Percentiles rank a stretch among this genome's conserved stretches.
Evolutionary conservation across 2,888 invertebrate species (phyloP).

Genomic region (Caenorhabditis imperialis): DNA sequence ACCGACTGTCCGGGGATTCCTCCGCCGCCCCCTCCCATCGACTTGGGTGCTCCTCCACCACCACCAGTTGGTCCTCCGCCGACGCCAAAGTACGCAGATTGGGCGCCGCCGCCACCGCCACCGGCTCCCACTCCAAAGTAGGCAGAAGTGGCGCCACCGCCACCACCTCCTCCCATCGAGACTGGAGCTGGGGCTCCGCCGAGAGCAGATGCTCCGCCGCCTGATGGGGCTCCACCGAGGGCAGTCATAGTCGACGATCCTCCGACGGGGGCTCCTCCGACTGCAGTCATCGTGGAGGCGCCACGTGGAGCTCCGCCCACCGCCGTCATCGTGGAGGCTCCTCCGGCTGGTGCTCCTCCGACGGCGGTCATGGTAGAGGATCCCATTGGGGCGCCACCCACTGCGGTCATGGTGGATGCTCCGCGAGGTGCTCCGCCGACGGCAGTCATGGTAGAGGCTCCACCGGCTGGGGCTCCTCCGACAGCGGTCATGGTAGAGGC

Average conservation of each 20-base stretch:
- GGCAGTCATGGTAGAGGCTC: too few relatives aligned
- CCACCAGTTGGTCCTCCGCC: conserved; percentile 45
- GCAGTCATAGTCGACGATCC: conserved; percentile 46
- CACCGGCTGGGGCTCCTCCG: conserved; percentile 37
- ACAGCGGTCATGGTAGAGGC: too few relatives aligned
- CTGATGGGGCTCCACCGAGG: conserved; percentile 26
- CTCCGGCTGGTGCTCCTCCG: conserved; percentile 17
- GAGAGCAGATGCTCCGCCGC: conserved; percentile 48
- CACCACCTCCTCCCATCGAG: conserved; percentile 58
- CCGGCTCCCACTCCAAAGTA: conserved; percentile 59
- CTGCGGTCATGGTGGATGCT: conserved; percentile 64
- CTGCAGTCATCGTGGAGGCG: conserved; percentile 32
- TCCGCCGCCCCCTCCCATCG: conserved; percentile 41
- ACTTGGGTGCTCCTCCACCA: conserved; percentile 16
- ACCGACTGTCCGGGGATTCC: conserved; percentile 49
- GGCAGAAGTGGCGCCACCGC: conserved; percentile 44
- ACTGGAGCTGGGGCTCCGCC: conserved; percentile 62
- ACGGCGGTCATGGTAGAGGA: conserved; percentile 15
- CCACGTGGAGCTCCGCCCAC: conserved; percentile 44
- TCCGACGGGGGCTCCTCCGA: conserved; percentile 29
- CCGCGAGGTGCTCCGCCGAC: too few relatives aligned
- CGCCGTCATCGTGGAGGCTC: conserved; percentile 49
- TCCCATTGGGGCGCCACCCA: conserved; percentile 59
- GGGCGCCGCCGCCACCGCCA: conserved; percentile 42
- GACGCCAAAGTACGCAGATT: conserved; percentile 56